Evolutionary conservation across 1,140 invertebrate species (phyloP).

Genomic region (Lucilia cuprina): DNA sequence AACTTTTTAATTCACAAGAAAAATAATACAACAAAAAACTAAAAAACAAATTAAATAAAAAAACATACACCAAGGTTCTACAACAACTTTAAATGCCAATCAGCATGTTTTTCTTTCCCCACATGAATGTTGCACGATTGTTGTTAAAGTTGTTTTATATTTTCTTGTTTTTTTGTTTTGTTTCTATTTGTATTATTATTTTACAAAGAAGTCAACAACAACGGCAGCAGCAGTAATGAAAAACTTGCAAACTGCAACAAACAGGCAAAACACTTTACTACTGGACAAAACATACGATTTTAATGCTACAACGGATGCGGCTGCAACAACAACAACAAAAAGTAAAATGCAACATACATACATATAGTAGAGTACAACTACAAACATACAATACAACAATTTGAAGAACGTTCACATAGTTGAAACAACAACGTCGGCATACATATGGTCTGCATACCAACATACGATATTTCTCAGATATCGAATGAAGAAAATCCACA

Average conservation of each 20-base stretch:
- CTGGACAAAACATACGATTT: background rate
- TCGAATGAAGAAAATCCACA: background rate
- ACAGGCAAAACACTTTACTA: background rate
- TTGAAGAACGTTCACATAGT: slow-evolving; percentile 6
- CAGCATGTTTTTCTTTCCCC: slow-evolving; percentile 16
- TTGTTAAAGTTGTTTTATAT: background rate
- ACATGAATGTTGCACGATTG: slow-evolving; percentile 13
- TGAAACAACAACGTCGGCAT: slow-evolving; percentile 7
- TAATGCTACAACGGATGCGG: background rate
- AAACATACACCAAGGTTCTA: background rate
- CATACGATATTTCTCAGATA: background rate
- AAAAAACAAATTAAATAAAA: background rate
- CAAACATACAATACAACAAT: background rate
- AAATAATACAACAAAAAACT: background rate
- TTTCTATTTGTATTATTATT: too few relatives aligned
- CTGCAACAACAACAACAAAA: background rate
- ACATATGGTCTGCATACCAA: slow-evolving; percentile 8
- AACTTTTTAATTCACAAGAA: slow-evolving; percentile 12
- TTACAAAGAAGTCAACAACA: background rate
- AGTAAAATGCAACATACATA: too few relatives aligned
- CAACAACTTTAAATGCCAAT: slow-evolving; percentile 11
- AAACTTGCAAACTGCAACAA: background rate
- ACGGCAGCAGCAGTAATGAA: background rate
- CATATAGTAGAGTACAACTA: too few relatives aligned
- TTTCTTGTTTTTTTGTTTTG: background rate